Percentiles rank a stretch among this genome's conserved stretches.
Evolutionary conservation across 2,113 vertebrate genomes (phyloP).

Genomic region (Oreochromis spilurus): DNA sequence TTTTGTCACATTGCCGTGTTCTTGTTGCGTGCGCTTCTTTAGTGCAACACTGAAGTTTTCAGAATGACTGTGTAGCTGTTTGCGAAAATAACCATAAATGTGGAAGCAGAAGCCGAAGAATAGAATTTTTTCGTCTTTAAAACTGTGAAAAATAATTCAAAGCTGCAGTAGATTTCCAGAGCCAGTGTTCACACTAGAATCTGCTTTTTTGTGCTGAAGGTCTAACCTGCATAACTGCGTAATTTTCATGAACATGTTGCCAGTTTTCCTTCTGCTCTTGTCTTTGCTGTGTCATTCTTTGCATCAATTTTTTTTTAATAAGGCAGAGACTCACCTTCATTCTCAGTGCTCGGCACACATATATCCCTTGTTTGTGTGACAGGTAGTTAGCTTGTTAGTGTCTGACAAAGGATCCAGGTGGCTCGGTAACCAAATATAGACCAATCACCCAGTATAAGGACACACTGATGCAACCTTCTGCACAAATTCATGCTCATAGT

Average conservation of each 20-base stretch:
- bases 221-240: background rate
- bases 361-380: slow-evolving; percentile 4
- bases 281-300: background rate
- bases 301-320: background rate
- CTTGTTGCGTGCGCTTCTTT: rapidly evolving
- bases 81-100: background rate
- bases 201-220: background rate
- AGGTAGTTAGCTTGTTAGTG: slow-evolving; percentile 19
- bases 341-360: background rate
- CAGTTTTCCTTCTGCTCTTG: background rate
- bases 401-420: slow-evolving; percentile 2
- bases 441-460: slow-evolving; percentile 11
- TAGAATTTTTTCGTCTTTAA: background rate
- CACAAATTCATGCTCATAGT: background rate
- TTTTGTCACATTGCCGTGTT: background rate
- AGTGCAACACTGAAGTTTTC: background rate
- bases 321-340: background rate
- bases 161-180: background rate
- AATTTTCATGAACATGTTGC: background rate
- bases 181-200: background rate
- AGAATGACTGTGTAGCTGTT: background rate
- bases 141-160: background rate
- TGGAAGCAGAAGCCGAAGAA: background rate
- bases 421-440: slow-evolving; percentile 30
- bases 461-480: background rate